A percentile compares a stretch with the other conserved stretches of the same genome.
Evolutionary conservation across 1,140 invertebrate genomes (phyloP).

Genomic region (Pseudachorutes palmiensis): DNA sequence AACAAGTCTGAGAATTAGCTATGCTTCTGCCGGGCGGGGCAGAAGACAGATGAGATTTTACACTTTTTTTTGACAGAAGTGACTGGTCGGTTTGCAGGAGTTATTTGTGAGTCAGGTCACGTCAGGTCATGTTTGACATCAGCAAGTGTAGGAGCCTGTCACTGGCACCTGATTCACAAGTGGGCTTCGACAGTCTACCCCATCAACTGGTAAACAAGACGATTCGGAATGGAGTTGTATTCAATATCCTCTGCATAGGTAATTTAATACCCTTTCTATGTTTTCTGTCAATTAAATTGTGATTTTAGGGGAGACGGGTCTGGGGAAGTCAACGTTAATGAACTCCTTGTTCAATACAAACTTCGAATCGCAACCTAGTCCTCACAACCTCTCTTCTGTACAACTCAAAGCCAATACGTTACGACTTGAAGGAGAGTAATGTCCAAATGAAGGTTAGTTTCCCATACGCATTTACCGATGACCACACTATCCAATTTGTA

Average conservation of each 20-base stretch:
- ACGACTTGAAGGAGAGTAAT: slow-evolving; percentile 94
- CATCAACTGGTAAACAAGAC: slow-evolving; percentile 98
- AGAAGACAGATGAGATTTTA: too few relatives aligned
- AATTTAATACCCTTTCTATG: background rate
- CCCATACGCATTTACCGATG: too few relatives aligned
- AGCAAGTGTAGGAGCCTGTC: too few relatives aligned
- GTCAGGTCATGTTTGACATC: too few relatives aligned
- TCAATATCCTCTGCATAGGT: slow-evolving; percentile 82
- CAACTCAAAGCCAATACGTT: slow-evolving; percentile 93
- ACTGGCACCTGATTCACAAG: slow-evolving; percentile 87
- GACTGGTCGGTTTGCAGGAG: too few relatives aligned
- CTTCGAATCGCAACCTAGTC: slow-evolving; percentile 85
- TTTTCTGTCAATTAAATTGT: too few relatives aligned
- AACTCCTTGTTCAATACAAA: slow-evolving; percentile 98
- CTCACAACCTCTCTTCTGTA: slow-evolving; percentile 83
- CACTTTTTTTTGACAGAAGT: too few relatives aligned
- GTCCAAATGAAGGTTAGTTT: slow-evolving; percentile 78
- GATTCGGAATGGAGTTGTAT: slow-evolving; percentile 93
- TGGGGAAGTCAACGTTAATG: slow-evolving; percentile 98
- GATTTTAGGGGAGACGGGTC: slow-evolving; percentile 86
- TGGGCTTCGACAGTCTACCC: slow-evolving; percentile 96
- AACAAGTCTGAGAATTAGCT: too few relatives aligned
- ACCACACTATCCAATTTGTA: too few relatives aligned
- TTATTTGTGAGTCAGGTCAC: too few relatives aligned
- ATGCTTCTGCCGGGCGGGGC: too few relatives aligned